Percentiles rank a stretch among this genome's conserved stretches.
Conservation (phyloP, 2,113 vertebrate genomes). For the Odocoileus hemionus region DNA sequence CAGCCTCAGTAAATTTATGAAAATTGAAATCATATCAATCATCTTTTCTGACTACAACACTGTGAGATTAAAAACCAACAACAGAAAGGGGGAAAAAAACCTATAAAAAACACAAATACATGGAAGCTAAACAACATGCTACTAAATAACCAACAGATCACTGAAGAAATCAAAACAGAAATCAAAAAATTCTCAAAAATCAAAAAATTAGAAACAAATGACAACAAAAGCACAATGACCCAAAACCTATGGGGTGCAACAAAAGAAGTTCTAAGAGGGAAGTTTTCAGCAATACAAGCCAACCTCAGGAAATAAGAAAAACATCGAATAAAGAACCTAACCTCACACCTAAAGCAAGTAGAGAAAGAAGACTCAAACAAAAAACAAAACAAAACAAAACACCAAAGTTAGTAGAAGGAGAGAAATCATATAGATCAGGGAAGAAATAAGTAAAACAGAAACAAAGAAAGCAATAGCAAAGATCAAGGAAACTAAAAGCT, state of each 20-base stretch:
- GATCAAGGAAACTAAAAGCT: background rate
- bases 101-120: background rate
- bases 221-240: background rate
- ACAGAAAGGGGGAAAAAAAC: background rate
- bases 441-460: no score
- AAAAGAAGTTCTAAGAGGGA: background rate
- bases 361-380: background rate
- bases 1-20: background rate
- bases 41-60: background rate
- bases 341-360: background rate
- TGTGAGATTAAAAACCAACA: background rate
- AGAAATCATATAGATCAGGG: no score
- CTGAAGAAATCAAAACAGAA: background rate
- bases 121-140: background rate
- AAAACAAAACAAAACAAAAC: rapidly evolving
- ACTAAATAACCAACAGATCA: background rate
- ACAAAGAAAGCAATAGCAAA: background rate
- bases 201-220: background rate
- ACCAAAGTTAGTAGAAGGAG: no score
- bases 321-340: background rate
- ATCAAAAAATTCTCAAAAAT: background rate
- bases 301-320: background rate
- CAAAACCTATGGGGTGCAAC: background rate
- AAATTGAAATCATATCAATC: background rate
- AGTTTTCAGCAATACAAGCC: background rate